A percentile compares a stretch with the other conserved stretches of the same genome.
phyloP scores from a whole-genome alignment of 2,888 invertebrate genomes.

The Caenorhabditis becei region DNA sequence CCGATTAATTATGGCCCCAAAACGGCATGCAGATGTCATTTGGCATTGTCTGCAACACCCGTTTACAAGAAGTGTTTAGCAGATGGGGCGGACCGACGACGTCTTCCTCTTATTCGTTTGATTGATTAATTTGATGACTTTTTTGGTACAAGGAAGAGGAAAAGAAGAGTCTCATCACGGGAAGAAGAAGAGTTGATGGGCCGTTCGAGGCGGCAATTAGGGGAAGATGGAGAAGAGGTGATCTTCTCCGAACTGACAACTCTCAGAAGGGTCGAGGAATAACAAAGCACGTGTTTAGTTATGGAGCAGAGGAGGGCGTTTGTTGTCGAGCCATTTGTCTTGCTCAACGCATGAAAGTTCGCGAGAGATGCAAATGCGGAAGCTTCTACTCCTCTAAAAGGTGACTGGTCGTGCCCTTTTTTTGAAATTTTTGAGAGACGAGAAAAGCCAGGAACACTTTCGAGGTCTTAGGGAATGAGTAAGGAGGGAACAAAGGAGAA shows the following conservation, averaged over 20 bases:
- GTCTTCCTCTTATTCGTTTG: constrained; percentile 31
- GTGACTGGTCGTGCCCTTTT: not conserved
- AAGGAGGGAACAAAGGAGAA: not conserved
- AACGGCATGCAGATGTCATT: constrained; percentile 36
- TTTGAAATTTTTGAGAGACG: not conserved
- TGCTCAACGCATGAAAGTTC: constrained; percentile 24
- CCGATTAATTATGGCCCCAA: constrained; percentile 36
- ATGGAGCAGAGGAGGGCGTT: not conserved
- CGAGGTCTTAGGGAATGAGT: not conserved
- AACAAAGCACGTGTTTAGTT: not conserved
- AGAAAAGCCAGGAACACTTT: not conserved
- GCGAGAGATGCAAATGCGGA: constrained; percentile 18
- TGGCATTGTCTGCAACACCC: constrained; percentile 36
- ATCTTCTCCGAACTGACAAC: constrained; percentile 8
- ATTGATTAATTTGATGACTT: constrained; percentile 58
- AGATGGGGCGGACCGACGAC: constrained; percentile 44
- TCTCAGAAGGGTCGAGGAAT: not conserved
- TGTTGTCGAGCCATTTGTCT: constrained; percentile 21
- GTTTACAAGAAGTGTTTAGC: constrained; percentile 38
- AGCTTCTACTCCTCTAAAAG: not conserved
- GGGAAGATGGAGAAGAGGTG: constrained; percentile 3
- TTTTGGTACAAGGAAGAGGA: constrained; percentile 13
- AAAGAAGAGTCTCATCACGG: constrained; percentile 16
- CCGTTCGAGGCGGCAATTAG: constrained; percentile 41
- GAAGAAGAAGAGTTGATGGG: constrained; percentile 47